These are phyloP conservation scores for Noturus placidus DNA, from an alignment of 2,113 vertebrate genomes.

Conservation along the genomic window DNA sequence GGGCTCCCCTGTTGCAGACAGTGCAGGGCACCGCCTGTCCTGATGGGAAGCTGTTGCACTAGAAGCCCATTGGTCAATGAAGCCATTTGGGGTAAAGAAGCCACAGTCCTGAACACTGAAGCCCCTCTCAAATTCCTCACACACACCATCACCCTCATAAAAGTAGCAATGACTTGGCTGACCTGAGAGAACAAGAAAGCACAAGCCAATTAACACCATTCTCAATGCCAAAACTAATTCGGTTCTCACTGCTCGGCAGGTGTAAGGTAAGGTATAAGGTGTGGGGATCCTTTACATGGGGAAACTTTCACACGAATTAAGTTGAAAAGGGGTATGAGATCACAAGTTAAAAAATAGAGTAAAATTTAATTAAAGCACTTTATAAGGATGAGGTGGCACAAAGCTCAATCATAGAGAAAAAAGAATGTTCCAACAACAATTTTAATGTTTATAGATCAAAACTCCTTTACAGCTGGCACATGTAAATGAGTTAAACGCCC, in stretches of 20 bases:
- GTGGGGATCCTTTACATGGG: background rate
- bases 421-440: slow-evolving; percentile 16
- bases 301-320: background rate
- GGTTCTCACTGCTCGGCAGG: background rate
- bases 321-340: slow-evolving; percentile 35
- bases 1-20: slow-evolving; percentile 82
- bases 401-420: background rate
- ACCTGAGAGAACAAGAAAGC: slow-evolving; percentile 72
- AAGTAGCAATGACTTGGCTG: slow-evolving; percentile 90
- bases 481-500: slow-evolving; percentile 25
- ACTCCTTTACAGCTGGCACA: slow-evolving; percentile 12
- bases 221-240: slow-evolving; percentile 14
- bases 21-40: slow-evolving; percentile 78
- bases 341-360: slow-evolving; percentile 29
- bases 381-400: slow-evolving; percentile 19
- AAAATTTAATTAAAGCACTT: slow-evolving; percentile 1
- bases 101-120: slow-evolving; percentile 83
- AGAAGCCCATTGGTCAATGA: slow-evolving; percentile 84
- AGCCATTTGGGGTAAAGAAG: slow-evolving; percentile 81
- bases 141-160: slow-evolving; percentile 82
- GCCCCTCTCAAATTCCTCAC: slow-evolving; percentile 83
- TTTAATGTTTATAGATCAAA: slow-evolving; percentile 11
- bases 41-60: slow-evolving; percentile 80
- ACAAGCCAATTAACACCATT: slow-evolving; percentile 56
- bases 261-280: background rate